Evolutionary conservation across 2,113 vertebrate species (phyloP).

Genomic region (Apistogramma diplotaenia): DNA sequence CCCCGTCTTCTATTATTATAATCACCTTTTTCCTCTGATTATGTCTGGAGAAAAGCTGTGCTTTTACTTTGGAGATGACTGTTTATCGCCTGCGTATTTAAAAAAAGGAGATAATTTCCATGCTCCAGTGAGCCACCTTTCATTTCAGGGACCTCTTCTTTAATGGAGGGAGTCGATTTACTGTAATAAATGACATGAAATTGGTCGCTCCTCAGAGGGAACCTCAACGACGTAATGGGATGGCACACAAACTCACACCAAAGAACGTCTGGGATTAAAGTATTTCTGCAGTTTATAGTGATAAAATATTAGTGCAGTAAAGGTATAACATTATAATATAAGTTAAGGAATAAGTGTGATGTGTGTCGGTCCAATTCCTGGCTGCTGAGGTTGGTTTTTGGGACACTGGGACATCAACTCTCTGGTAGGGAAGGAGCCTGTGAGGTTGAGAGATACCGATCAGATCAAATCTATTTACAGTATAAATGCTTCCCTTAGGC

Average conservation of each 20-base stretch:
- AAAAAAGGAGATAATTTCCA: neutral
- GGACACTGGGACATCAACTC: neutral
- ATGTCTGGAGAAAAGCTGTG: conserved; percentile 2
- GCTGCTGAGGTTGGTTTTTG: neutral
- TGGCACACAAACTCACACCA: neutral
- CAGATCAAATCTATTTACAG: neutral
- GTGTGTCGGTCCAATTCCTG: neutral
- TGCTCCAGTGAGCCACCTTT: neutral
- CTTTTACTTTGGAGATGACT: neutral
- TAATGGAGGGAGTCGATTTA: neutral
- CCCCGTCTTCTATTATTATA: neutral
- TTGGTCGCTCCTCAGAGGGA: neutral
- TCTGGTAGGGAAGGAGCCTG: neutral
- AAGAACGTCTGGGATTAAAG: neutral
- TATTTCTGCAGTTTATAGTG: neutral
- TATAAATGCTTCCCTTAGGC: too few species aligned
- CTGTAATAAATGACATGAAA: neutral
- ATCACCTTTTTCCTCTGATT: conserved; percentile 23
- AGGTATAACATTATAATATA: too few species aligned
- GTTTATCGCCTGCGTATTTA: neutral
- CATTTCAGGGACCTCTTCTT: neutral
- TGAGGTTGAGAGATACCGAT: neutral
- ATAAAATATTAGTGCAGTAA: neutral
- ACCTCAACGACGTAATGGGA: neutral
- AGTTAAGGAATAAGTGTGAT: neutral